Evolutionary conservation across 2,113 vertebrate genomes (phyloP).

Genomic region (Bettongia penicillata): DNA sequence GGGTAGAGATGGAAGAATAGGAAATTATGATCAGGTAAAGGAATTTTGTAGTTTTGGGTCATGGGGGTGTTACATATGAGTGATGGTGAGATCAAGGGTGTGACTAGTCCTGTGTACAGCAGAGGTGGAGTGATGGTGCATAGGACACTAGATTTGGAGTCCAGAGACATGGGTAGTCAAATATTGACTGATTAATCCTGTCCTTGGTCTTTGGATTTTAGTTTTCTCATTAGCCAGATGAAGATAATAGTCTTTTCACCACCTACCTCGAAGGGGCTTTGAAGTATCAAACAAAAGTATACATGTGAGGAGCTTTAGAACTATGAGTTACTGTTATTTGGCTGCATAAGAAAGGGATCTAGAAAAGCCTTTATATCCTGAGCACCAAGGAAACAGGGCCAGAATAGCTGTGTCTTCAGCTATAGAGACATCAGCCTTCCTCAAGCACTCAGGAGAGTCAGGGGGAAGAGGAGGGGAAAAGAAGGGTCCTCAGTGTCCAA

Average conservation of each 20-base stretch:
- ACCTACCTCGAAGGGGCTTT: not conserved
- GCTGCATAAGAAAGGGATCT: not conserved
- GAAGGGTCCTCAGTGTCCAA: not conserved
- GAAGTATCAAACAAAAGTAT: not conserved
- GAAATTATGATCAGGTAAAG: not conserved
- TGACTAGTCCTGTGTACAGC: not conserved
- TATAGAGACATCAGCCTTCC: not conserved
- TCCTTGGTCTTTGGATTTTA: not conserved
- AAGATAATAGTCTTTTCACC: not conserved
- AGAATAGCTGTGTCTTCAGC: not conserved
- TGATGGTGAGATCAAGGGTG: not conserved
- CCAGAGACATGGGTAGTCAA: not conserved
- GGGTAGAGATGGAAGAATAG: not conserved
- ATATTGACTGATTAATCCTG: not conserved
- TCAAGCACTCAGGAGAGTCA: not conserved
- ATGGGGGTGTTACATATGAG: not conserved
- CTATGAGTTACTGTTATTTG: not conserved
- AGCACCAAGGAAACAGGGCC: not conserved
- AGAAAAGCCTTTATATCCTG: not conserved
- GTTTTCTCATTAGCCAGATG: not conserved
- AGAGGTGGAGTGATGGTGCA: not conserved
- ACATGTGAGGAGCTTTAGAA: not conserved
- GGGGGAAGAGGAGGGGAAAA: not conserved
- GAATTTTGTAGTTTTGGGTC: not conserved
- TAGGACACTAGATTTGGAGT: not conserved